Percentiles rank a stretch among this genome's conserved stretches.
phyloP scores from a whole-genome alignment of 2,888 invertebrate genomes.

The Polietes domitor region DNA sequence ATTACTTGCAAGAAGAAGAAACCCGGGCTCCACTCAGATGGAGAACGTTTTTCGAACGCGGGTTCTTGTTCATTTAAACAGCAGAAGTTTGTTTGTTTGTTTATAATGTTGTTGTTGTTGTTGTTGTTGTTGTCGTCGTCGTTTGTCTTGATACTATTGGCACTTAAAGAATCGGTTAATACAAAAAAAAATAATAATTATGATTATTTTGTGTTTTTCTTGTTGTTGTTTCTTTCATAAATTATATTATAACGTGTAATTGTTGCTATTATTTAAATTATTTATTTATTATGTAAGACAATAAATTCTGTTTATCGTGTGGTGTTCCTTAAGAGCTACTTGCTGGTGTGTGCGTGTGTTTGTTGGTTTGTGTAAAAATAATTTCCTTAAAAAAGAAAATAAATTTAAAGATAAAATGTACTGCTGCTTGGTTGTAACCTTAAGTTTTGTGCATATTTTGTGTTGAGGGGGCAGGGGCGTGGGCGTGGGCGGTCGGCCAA shows the following conservation, averaged over 20 bases:
- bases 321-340: constrained; percentile 46
- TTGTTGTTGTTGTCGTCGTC: constrained; percentile 9
- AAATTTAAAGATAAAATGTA: constrained; percentile 12
- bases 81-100: neutral
- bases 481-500: neutral
- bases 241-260: constrained; percentile 34
- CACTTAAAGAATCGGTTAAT: constrained; percentile 63
- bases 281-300: constrained; percentile 28
- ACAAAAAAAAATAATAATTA: constrained; percentile 35
- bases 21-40: neutral
- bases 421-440: too few relatives aligned
- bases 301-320: constrained; percentile 62
- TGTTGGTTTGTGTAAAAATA: constrained; percentile 13
- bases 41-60: neutral
- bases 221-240: constrained; percentile 11
- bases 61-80: neutral
- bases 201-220: constrained; percentile 1
- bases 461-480: neutral
- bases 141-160: constrained; percentile 59
- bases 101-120: neutral
- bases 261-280: constrained; percentile 50
- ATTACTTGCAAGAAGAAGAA: constrained; percentile 20
- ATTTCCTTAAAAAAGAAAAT: constrained; percentile 31
- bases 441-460: constrained; percentile 28
- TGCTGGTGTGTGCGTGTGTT: constrained; percentile 17